Evolutionary conservation across 2,113 vertebrate genomes (phyloP).

Genomic region (Maylandia zebra): DNA sequence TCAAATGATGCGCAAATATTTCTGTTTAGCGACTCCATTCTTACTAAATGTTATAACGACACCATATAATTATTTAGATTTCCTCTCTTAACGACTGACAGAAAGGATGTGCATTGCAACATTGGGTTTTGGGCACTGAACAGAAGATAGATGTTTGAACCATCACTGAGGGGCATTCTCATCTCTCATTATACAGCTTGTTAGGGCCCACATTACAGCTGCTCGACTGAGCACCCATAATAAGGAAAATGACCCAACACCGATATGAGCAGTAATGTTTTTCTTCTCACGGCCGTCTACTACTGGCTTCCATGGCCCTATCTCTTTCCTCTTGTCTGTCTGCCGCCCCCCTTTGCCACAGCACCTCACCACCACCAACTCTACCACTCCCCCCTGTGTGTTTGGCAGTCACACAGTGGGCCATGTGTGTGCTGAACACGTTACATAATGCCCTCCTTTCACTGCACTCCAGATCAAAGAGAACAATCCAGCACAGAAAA

Average conservation of each 20-base stretch:
- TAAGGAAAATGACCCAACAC: slow-evolving; percentile 61
- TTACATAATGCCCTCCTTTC: slow-evolving; percentile 73
- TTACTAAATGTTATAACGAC: background rate
- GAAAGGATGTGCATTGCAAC: slow-evolving; percentile 2
- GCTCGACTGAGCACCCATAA: slow-evolving; percentile 57
- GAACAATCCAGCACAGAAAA: slow-evolving; percentile 62
- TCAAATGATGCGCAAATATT: slow-evolving; percentile 14
- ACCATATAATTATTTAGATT: slow-evolving; percentile 10
- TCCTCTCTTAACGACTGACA: background rate
- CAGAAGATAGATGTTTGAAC: slow-evolving; percentile 44
- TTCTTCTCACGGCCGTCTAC: slow-evolving; percentile 27
- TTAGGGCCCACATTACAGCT: slow-evolving; percentile 41
- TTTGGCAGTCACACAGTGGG: slow-evolving; percentile 74
- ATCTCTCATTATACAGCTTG: slow-evolving; percentile 58
- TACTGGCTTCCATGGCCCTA: slow-evolving; percentile 3
- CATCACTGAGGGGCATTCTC: slow-evolving; percentile 46
- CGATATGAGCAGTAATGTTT: slow-evolving; percentile 32
- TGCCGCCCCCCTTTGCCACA: slow-evolving; percentile 23
- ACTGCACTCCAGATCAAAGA: slow-evolving; percentile 66
- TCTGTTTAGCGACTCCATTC: background rate
- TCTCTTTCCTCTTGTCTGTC: slow-evolving; percentile 30
- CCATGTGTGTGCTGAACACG: slow-evolving; percentile 74
- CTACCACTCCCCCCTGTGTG: slow-evolving; percentile 37
- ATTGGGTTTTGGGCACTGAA: slow-evolving; percentile 10
- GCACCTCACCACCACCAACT: background rate